Evolutionary conservation across 2,113 vertebrate genomes (phyloP).

Genomic region (Rhinoderma darwinii): DNA sequence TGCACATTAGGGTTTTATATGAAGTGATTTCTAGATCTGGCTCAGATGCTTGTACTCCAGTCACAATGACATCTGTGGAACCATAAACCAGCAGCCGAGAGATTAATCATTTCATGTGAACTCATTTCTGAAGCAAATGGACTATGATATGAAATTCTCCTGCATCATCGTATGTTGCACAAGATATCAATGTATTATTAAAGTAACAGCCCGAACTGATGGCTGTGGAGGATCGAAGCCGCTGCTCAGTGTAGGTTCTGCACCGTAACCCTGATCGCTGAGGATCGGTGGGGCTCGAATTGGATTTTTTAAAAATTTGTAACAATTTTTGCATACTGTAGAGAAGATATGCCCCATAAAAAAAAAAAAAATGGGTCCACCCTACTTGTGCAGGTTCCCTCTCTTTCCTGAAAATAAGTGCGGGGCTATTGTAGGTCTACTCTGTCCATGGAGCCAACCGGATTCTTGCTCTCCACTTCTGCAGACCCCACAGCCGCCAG

Average conservation of each 20-base stretch:
- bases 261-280: not conserved
- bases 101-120: constrained; percentile 48
- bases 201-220: not conserved
- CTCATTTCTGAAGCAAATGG: constrained; percentile 38
- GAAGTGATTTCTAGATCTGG: not conserved
- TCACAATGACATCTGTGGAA: constrained; percentile 3
- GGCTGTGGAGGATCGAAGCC: not conserved
- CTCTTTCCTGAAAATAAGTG: too few species aligned
- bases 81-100: not conserved
- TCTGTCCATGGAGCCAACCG: too few species aligned
- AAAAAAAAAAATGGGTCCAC: too few species aligned
- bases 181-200: not conserved
- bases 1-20: not conserved
- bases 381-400: too few species aligned
- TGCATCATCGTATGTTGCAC: constrained; percentile 4
- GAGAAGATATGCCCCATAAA: too few species aligned
- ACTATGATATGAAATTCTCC: constrained; percentile 44
- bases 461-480: too few species aligned
- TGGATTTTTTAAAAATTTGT: too few species aligned
- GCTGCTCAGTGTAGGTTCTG: not conserved
- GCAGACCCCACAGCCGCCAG: too few species aligned
- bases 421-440: too few species aligned
- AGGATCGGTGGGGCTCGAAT: too few species aligned
- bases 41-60: not conserved
- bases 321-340: too few species aligned